Conservation (phyloP, 2,113 vertebrate genomes). For the Lampris incognitus region DNA sequence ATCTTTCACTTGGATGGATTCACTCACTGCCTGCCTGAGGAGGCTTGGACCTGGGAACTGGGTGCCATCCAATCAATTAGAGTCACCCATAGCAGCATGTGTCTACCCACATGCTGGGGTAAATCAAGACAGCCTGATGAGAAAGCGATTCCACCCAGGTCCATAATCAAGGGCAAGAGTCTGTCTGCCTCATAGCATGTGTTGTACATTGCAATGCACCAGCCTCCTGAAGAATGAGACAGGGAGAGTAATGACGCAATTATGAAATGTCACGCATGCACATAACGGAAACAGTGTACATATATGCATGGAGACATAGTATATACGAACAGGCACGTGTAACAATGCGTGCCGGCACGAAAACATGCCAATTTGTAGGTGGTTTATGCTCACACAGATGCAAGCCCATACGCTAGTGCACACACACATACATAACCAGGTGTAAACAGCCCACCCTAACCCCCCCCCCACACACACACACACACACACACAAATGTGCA, state of each 20-base stretch:
- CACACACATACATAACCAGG: conserved; percentile 10
- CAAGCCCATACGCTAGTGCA: conserved; percentile 6
- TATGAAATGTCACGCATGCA: conserved; percentile 75
- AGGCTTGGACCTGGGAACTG: conserved; percentile 77
- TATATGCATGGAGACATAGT: neutral
- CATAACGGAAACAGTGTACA: conserved; percentile 43
- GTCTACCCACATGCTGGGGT: conserved; percentile 74
- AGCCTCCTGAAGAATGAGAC: conserved; percentile 53
- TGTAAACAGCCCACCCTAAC: neutral
- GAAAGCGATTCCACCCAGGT: conserved; percentile 73
- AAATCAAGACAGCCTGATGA: conserved; percentile 77
- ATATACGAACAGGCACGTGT: neutral
- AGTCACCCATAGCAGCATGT: conserved; percentile 76
- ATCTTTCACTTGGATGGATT: conserved; percentile 76
- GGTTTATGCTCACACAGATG: neutral
- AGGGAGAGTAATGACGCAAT: conserved; percentile 75
- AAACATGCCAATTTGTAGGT: too few species aligned
- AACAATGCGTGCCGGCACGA: too few species aligned
- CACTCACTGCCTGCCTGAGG: conserved; percentile 71
- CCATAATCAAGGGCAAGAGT: conserved; percentile 79
- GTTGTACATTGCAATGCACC: conserved; percentile 69
- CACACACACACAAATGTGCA: conserved; percentile 1
- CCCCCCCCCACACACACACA: neutral
- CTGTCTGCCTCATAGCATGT: conserved; percentile 69
- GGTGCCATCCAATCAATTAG: conserved; percentile 82